Evolutionary conservation across 2,888 invertebrate species (phyloP).

Genomic region (Troides oblongomaculatus): DNA sequence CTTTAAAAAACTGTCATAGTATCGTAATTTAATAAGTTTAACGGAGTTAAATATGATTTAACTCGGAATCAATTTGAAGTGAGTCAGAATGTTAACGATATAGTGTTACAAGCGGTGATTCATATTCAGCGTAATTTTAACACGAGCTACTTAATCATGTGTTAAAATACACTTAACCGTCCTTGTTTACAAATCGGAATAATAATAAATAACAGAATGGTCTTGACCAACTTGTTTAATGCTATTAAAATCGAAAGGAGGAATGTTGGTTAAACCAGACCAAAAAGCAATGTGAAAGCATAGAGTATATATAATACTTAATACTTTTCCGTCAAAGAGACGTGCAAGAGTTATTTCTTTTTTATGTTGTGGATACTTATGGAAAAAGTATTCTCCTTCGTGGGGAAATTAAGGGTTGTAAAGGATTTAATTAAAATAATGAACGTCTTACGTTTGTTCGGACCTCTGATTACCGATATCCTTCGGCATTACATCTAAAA

Average conservation of each 20-base stretch:
- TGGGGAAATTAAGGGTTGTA: too few relatives aligned
- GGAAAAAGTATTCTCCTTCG: too few relatives aligned
- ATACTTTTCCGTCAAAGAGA: too few relatives aligned
- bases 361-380: too few relatives aligned
- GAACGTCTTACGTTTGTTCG: too few relatives aligned
- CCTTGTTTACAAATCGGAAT: background rate
- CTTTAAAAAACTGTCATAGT: too few relatives aligned
- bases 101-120: slow-evolving; percentile 14
- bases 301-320: too few relatives aligned
- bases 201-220: background rate
- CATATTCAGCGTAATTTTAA: slow-evolving; percentile 2
- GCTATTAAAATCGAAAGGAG: background rate
- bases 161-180: background rate
- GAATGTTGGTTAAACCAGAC: background rate
- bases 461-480: too few relatives aligned
- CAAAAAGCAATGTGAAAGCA: background rate
- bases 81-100: slow-evolving; percentile 17
- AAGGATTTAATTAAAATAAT: too few relatives aligned
- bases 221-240: background rate
- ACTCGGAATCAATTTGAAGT: slow-evolving; percentile 20
- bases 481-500: too few relatives aligned
- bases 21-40: background rate
- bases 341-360: too few relatives aligned
- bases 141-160: background rate
- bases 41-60: slow-evolving; percentile 1